A percentile compares a stretch with the other conserved stretches of the same genome.
Conservation (phyloP, 2,797 vertebrate genomes). For the Ptychobarbus kaznakovi region DNA sequence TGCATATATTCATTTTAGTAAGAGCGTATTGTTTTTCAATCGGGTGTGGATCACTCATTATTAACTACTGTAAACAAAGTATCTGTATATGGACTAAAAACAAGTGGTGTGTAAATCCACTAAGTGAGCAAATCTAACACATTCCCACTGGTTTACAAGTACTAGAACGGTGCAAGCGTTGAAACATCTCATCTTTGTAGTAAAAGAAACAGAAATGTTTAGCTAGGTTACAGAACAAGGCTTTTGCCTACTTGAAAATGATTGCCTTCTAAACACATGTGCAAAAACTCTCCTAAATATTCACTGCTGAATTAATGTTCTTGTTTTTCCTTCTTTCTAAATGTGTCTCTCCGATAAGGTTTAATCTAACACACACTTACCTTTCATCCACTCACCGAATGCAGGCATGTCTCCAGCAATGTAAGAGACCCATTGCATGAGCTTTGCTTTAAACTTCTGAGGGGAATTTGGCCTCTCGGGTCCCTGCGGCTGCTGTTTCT, state of each 20-base stretch:
- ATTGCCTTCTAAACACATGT: not conserved
- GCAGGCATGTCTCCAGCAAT: constrained; percentile 90
- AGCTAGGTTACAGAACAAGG: not conserved
- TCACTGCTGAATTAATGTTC: not conserved
- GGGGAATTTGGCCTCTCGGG: constrained; percentile 5
- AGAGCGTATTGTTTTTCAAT: constrained; percentile 4
- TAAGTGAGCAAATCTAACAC: not conserved
- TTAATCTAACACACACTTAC: constrained; percentile 65
- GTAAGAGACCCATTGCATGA: constrained; percentile 79
- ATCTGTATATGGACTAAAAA: not conserved
- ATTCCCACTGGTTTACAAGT: not conserved
- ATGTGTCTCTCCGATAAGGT: not conserved
- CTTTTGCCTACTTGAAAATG: not conserved
- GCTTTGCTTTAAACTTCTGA: constrained; percentile 54
- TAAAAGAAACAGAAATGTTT: not conserved
- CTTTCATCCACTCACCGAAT: constrained; percentile 88
- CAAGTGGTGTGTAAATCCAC: not conserved
- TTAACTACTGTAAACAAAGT: not conserved
- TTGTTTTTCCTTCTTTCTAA: constrained; percentile 3
- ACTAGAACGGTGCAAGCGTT: not conserved
- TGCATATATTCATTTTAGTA: not conserved
- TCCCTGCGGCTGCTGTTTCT: constrained; percentile 39
- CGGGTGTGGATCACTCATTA: constrained; percentile 11
- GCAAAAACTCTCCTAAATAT: not conserved
- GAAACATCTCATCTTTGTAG: not conserved